Conservation (phyloP, 2,113 vertebrate genomes). For the Rhea americana region DNA sequence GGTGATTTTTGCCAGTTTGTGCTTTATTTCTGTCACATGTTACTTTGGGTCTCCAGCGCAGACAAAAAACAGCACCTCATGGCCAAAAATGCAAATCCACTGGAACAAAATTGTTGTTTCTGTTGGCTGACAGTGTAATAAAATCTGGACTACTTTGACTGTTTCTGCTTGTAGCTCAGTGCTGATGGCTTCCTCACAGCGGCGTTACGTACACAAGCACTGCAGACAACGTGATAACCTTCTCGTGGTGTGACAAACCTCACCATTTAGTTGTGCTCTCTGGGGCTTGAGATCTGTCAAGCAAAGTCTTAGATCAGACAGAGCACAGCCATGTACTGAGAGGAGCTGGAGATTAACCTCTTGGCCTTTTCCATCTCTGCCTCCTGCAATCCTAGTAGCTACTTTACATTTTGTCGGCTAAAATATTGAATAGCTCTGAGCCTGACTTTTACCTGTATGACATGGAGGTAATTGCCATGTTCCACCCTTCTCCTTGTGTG, state of each 20-base stretch:
- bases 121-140: not conserved
- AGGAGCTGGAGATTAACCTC: not conserved
- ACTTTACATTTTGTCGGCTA: not conserved
- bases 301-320: not conserved
- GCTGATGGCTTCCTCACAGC: not conserved
- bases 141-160: not conserved
- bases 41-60: not conserved
- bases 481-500: not conserved
- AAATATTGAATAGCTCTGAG: not conserved
- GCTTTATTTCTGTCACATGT: not conserved
- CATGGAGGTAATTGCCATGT: not conserved
- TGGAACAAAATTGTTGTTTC: not conserved
- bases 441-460: not conserved
- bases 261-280: rapidly evolving
- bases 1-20: not conserved
- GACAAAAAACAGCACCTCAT: not conserved
- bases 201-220: not conserved
- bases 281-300: not conserved
- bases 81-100: not conserved
- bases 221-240: not conserved
- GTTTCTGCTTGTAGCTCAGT: not conserved
- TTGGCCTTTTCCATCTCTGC: not conserved
- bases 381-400: not conserved
- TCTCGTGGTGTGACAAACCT: not conserved
- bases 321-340: not conserved